These are phyloP conservation scores for Neomonachus schauinslandi DNA, from an alignment of 2,113 vertebrate genomes.

Conservation along the genomic window DNA sequence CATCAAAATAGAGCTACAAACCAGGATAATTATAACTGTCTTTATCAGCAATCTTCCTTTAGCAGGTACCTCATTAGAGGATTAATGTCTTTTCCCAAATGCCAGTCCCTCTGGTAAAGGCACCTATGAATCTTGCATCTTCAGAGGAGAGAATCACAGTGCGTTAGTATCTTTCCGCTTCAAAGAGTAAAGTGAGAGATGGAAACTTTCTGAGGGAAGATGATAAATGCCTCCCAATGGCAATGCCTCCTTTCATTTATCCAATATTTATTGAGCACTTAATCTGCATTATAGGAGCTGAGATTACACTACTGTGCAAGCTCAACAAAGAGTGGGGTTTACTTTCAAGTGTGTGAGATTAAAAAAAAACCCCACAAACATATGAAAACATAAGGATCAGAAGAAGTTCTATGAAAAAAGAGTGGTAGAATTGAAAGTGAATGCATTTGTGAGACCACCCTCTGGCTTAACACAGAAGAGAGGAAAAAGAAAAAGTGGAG, in stretches of 20 bases:
- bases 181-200: not conserved
- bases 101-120: not conserved
- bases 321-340: not conserved
- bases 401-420: not conserved
- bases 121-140: not conserved
- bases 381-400: not conserved
- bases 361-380: not conserved
- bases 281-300: not conserved
- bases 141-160: not conserved
- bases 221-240: not conserved
- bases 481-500: not conserved
- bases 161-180: not conserved
- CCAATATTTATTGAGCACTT: not conserved
- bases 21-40: not conserved
- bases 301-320: not conserved
- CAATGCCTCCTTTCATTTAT: not conserved
- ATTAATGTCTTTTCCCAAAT: conserved; percentile 50
- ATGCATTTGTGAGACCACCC: not conserved
- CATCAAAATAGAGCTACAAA: conserved; percentile 55
- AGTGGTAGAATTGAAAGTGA: not conserved
- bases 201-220: not conserved
- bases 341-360: not conserved
- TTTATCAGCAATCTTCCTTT: conserved; percentile 44
- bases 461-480: not conserved
- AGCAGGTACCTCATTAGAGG: conserved; percentile 22